Base-by-base conservation (phyloP, 2,888 invertebrate species). In the Habroteleia sp. region DNA sequence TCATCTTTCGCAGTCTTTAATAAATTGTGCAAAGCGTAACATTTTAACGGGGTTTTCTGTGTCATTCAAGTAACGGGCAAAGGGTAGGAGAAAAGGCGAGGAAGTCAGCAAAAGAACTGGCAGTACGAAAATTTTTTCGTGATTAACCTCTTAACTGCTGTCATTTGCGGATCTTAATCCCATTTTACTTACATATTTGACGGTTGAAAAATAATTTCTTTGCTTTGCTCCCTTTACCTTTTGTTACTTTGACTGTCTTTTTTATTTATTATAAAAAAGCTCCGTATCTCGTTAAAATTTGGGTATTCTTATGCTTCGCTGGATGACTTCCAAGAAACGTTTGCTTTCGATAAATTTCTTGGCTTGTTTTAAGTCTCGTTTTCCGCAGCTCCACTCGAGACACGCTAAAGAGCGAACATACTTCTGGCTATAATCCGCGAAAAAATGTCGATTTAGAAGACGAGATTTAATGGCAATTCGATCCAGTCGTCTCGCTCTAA, bases 11-110 rank as follows among this genome's bases (percentile, higher is more conserved):
- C 77, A 77, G 81, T 77, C 82, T 81, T 83, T 81, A 81, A 81
- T 81, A 84, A 83, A 83, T 83, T 84, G 84, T 82, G 84, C 84
- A 84, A 80, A 79, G 84, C 82, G 84, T 84, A 84, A 84, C 80
- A 82, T 83, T 84, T 84, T 84, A 84, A 84, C 82, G 80, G 84
- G 79, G 80, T 81, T 81, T 81, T 74, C 77, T 77, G 72, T 46
- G 52, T 77, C 76, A 78, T 80, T 81, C 82, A 79, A 80, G 80
- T 76, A 74, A 76, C 75, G 79, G 77, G 69, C 11, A 48, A 62
- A 62, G 25, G 25, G 16, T 33, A 20, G 23, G 7, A 7, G 8
- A 20, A 56, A 46, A 8, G 17, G 7, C 23, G 29, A 46, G 46
- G 16, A 56, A 46, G 10, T 6, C 4, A 7, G 31, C 13, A 41